Percentiles rank a stretch among this genome's conserved stretches.
phyloP scores from a whole-genome alignment of 2,797 vertebrate genomes.

The Chelonia mydas region DNA sequence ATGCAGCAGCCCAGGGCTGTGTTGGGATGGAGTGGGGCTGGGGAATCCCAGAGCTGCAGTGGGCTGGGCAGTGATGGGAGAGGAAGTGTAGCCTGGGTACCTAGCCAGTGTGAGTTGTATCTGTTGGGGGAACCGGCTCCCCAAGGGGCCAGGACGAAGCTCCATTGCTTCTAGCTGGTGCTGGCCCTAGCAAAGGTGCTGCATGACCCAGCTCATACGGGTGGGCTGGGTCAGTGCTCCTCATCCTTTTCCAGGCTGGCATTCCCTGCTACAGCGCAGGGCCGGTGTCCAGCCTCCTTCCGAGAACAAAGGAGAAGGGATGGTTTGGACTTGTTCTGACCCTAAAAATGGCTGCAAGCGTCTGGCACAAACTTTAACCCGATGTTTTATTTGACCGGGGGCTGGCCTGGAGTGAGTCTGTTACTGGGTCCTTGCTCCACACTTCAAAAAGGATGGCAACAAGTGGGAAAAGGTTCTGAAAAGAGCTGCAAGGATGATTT shows the following conservation, averaged over 20 bases:
- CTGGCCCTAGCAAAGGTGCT: background rate
- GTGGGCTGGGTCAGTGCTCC: background rate
- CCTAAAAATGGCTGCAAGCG: background rate
- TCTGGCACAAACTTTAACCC: background rate
- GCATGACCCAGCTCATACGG: background rate
- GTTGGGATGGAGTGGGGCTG: background rate
- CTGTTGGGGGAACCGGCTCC: background rate
- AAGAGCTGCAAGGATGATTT: no score
- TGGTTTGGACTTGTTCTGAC: background rate
- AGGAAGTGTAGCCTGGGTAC: background rate
- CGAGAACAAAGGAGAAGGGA: background rate
- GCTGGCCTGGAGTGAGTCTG: fast-evolving
- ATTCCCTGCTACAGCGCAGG: background rate
- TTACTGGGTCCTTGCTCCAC: background rate
- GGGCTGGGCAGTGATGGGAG: background rate
- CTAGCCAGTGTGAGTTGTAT: background rate
- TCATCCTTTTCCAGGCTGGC: background rate
- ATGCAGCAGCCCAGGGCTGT: no score
- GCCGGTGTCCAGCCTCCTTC: background rate
- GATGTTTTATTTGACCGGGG: background rate
- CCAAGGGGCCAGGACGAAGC: background rate
- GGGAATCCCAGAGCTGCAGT: no score
- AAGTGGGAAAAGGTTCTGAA: no score
- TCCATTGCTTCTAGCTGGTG: background rate
- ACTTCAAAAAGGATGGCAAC: no score